phyloP scores from a whole-genome alignment of 1,140 invertebrate species.

The Lerema accius region DNA sequence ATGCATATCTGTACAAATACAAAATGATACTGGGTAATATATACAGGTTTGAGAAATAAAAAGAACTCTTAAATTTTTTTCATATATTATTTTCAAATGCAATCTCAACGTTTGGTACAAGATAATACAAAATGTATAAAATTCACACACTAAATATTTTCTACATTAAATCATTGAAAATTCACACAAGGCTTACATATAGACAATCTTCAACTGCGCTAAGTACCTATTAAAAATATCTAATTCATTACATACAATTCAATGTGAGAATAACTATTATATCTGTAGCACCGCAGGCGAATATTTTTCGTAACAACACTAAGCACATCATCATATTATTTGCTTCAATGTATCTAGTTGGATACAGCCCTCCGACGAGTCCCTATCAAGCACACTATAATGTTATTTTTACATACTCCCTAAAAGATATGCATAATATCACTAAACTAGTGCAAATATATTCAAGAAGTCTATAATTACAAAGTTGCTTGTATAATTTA shows the following conservation, averaged over 20 bases:
- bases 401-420: neutral
- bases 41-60: constrained; percentile 53
- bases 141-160: constrained; percentile 65
- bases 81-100: constrained; percentile 78
- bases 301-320: constrained; percentile 4
- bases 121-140: constrained; percentile 81
- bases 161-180: constrained; percentile 60
- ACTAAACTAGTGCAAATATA: neutral
- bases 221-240: constrained; percentile 31
- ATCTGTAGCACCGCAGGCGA: constrained; percentile 29
- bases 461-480: neutral
- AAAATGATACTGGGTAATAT: neutral
- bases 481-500: neutral
- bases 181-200: constrained; percentile 57
- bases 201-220: constrained; percentile 46
- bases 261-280: constrained; percentile 5
- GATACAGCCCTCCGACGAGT: neutral
- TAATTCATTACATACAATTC: constrained; percentile 6
- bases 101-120: constrained; percentile 79
- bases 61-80: constrained; percentile 62
- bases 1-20: neutral
- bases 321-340: constrained; percentile 7
- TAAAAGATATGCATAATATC: neutral
- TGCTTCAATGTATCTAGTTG: neutral
- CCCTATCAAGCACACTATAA: neutral